Percentiles rank a stretch among this genome's conserved stretches.
These are phyloP conservation scores for Argya squamiceps DNA, from an alignment of 2,797 vertebrate genomes.

Conservation along the genomic window DNA sequence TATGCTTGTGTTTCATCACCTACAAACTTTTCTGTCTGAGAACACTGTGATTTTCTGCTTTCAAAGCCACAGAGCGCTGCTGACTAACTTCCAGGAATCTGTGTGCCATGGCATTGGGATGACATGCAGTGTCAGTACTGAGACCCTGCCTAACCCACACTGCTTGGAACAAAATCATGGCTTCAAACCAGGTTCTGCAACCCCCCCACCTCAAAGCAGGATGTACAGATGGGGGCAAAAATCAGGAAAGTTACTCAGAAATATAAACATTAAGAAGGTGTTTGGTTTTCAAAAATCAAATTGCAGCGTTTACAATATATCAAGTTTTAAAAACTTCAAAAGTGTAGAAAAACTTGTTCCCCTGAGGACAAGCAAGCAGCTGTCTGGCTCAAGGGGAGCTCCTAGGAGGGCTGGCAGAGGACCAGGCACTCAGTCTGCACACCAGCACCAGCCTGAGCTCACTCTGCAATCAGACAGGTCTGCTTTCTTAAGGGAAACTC, in stretches of 20 bases:
- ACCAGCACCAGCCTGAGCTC: background rate
- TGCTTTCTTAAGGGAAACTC: background rate
- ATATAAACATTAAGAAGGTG: background rate
- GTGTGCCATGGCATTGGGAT: background rate
- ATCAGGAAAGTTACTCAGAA: background rate
- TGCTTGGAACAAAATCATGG: background rate
- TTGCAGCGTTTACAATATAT: background rate
- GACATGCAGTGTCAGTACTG: rapidly evolving
- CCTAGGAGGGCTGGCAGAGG: background rate
- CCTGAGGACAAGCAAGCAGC: background rate
- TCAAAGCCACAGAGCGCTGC: background rate
- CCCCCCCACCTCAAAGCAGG: background rate
- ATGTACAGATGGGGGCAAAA: background rate
- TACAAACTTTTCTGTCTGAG: background rate
- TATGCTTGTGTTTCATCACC: background rate
- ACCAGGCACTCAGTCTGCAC: background rate
- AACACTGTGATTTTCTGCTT: background rate
- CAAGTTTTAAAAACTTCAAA: background rate
- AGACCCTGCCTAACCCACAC: background rate
- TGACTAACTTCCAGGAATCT: background rate
- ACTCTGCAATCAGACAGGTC: background rate
- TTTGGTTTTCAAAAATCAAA: background rate
- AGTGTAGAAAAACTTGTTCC: background rate
- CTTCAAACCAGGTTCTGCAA: background rate
- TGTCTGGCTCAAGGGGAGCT: background rate